phyloP scores from a whole-genome alignment of 2,113 vertebrate genomes.

The Pomatorhinus ruficollis region DNA sequence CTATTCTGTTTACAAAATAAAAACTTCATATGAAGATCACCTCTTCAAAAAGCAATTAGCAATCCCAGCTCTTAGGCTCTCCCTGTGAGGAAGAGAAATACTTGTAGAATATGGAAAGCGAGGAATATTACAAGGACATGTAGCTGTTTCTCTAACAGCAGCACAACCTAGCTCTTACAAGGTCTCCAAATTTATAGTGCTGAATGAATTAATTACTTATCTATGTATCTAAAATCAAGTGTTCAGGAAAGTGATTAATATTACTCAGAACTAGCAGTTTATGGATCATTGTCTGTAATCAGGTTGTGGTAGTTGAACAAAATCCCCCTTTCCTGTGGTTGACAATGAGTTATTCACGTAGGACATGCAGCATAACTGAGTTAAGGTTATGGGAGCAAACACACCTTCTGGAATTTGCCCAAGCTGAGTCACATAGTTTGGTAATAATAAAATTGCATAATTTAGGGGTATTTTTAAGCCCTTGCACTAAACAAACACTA shows the following conservation, averaged over 20 bases:
- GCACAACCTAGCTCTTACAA: neutral
- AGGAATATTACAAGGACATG: neutral
- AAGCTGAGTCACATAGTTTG: neutral
- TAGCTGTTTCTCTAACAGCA: neutral
- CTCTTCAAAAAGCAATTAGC: neutral
- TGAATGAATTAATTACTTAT: neutral
- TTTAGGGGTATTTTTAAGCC: neutral
- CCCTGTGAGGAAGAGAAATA: neutral
- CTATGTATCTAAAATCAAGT: neutral
- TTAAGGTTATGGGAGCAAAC: neutral
- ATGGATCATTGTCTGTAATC: conserved; percentile 17
- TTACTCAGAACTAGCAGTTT: neutral
- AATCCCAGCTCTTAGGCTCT: neutral
- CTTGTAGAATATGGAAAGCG: neutral
- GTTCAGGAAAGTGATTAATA: neutral
- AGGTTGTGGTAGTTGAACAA: neutral
- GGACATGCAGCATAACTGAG: neutral
- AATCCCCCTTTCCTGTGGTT: conserved; percentile 8
- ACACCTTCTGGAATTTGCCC: neutral
- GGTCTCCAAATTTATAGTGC: neutral
- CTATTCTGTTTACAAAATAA: neutral
- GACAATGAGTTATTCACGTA: conserved; percentile 39
- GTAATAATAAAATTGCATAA: neutral
- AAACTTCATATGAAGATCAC: neutral
- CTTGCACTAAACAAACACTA: neutral